These are phyloP conservation scores for Epistrophella euchroma DNA, from an alignment of 2,888 invertebrate genomes.

Conservation along the genomic window DNA sequence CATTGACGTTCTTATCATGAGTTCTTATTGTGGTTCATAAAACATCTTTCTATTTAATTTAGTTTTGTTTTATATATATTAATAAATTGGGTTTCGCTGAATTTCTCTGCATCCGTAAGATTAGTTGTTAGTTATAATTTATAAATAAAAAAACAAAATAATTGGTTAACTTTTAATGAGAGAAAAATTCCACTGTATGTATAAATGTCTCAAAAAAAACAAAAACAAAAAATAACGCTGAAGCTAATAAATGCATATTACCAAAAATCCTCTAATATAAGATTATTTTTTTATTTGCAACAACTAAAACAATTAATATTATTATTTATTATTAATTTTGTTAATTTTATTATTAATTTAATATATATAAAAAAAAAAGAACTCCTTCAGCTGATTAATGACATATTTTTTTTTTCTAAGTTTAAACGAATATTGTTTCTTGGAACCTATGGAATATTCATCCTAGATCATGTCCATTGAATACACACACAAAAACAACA, in stretches of 20 bases:
- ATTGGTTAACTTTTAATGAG: constrained; percentile 61
- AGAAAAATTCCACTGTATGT: constrained; percentile 14
- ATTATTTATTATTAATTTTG: constrained; percentile 56
- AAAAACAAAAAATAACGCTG: constrained; percentile 21
- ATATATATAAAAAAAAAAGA: constrained; percentile 27
- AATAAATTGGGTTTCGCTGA: constrained; percentile 71
- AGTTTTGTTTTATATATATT: constrained; percentile 15
- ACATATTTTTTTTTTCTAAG: constrained; percentile 45
- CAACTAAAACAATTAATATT: constrained; percentile 75
- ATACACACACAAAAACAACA: constrained; percentile 31
- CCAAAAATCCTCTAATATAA: constrained; percentile 68
- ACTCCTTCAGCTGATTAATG: constrained; percentile 73
- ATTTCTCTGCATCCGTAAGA: constrained; percentile 73
- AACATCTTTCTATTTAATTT: constrained; percentile 60
- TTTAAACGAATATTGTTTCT: constrained; percentile 49
- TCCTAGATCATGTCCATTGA: constrained; percentile 23
- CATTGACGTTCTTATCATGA: constrained; percentile 62
- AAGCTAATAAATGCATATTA: constrained; percentile 59
- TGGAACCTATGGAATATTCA: constrained; percentile 49
- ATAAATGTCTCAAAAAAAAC: constrained; percentile 33
- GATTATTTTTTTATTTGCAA: constrained; percentile 68
- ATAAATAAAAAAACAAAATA: constrained; percentile 41
- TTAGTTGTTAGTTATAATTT: constrained; percentile 61
- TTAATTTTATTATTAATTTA: constrained; percentile 63
- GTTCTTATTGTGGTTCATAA: constrained; percentile 75